Percentiles rank a stretch among this genome's conserved stretches.
phyloP scores from a whole-genome alignment of 1,140 invertebrate species.

The Idris sp. region DNA sequence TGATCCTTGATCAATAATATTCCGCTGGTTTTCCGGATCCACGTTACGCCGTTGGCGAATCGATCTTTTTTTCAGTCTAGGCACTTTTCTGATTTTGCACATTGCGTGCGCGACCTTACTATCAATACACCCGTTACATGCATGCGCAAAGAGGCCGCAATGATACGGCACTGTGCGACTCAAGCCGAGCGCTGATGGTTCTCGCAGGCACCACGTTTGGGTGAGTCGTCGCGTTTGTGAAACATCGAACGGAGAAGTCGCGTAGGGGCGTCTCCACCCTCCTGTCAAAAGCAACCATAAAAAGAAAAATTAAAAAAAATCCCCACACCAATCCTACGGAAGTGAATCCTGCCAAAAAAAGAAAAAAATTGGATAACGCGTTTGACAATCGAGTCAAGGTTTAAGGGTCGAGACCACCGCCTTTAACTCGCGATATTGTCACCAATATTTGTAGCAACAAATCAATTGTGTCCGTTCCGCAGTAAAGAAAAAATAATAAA shows the following conservation, averaged over 20 bases:
- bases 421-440: neutral
- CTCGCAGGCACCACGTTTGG: slow-evolving; percentile 62
- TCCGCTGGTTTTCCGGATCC: no score
- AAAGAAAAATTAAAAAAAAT: no score
- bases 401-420: slow-evolving; percentile 2
- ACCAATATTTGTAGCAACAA: neutral
- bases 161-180: slow-evolving; percentile 73
- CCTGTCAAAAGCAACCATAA: no score
- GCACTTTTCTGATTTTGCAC: no score
- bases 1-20: no score
- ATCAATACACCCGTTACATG: slow-evolving; percentile 58
- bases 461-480: no score
- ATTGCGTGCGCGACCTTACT: slow-evolving; percentile 50
- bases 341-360: no score
- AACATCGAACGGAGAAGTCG: slow-evolving; percentile 72
- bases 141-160: slow-evolving; percentile 58
- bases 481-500: no score
- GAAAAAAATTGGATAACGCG: no score
- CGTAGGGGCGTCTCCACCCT: slow-evolving; percentile 74
- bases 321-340: neutral
- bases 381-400: neutral
- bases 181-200: slow-evolving; percentile 68
- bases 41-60: no score
- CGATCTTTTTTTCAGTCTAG: no score
- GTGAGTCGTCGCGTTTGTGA: slow-evolving; percentile 69